Conservation (phyloP, 2,113 vertebrate species). For the Scophthalmus maximus region DNA sequence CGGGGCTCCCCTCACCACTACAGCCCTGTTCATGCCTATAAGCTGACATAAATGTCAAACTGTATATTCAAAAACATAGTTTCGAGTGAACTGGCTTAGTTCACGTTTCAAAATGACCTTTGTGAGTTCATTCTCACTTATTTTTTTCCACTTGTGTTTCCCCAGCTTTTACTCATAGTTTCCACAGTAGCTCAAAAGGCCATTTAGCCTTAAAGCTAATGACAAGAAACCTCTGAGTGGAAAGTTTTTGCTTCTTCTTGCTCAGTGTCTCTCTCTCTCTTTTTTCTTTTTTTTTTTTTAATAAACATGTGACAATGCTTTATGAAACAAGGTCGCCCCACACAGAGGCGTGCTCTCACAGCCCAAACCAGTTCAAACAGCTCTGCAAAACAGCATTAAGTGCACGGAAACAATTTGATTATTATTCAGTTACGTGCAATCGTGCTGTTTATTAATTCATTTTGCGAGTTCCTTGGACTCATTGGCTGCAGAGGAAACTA, state of each 20-base stretch:
- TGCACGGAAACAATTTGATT: no score
- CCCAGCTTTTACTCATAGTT: slow-evolving; percentile 41
- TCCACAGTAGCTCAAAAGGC: slow-evolving; percentile 36
- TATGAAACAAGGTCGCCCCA: neutral
- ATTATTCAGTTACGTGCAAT: neutral
- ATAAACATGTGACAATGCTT: neutral
- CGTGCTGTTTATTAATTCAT: neutral
- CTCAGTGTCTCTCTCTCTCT: slow-evolving; percentile 11
- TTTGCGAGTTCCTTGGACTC: neutral
- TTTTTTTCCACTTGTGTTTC: slow-evolving; percentile 12
- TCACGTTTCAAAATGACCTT: slow-evolving; percentile 10
- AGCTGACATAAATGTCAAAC: neutral
- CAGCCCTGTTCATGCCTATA: neutral
- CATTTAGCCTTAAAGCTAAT: neutral
- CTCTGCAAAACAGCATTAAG: no score
- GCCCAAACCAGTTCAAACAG: neutral
- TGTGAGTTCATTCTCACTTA: neutral
- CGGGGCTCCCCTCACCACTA: no score
- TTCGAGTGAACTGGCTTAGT: no score
- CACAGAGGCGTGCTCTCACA: neutral
- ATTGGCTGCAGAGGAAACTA: neutral
- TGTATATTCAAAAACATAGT: fast-evolving
- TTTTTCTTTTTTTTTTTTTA: no score
- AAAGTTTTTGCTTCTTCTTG: slow-evolving; percentile 13
- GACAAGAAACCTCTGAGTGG: slow-evolving; percentile 14